phyloP scores from a whole-genome alignment of 2,888 invertebrate genomes.

The Perithous albicinctus region DNA sequence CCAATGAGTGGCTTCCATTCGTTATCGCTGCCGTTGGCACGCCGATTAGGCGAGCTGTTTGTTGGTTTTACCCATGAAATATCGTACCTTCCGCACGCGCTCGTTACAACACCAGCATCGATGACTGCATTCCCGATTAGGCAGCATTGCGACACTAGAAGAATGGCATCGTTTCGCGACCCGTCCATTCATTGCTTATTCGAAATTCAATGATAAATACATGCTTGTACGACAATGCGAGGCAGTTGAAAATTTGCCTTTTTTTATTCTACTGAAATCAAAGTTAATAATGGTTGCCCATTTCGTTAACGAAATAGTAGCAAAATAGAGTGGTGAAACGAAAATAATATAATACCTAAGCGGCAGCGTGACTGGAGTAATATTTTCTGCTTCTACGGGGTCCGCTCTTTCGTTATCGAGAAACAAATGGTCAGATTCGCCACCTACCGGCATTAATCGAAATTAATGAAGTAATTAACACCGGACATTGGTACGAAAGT shows the following conservation, averaged over 20 bases:
- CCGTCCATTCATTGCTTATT: conserved; percentile 33
- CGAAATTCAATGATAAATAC: conserved; percentile 44
- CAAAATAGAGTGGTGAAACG: too few species aligned
- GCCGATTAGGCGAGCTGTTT: conserved; percentile 75
- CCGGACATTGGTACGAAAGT: too few species aligned
- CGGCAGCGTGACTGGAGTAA: too few species aligned
- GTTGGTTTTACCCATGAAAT: conserved; percentile 71
- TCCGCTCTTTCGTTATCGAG: not conserved
- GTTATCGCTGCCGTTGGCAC: conserved; percentile 81
- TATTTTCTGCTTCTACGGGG: too few species aligned
- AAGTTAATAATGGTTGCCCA: too few species aligned
- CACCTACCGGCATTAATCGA: not conserved
- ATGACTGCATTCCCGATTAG: conserved; percentile 69
- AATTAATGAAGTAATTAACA: too few species aligned
- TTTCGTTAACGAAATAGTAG: too few species aligned
- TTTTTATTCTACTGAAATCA: too few species aligned
- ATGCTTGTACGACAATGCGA: not conserved
- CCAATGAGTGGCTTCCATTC: conserved; percentile 83
- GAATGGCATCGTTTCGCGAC: conserved; percentile 58
- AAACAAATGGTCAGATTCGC: not conserved
- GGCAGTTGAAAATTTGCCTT: not conserved
- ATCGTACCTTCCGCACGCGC: conserved; percentile 65
- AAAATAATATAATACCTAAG: too few species aligned
- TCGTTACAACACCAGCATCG: conserved; percentile 66
- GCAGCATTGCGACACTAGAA: conserved; percentile 61